Evolutionary conservation across 2,113 vertebrate genomes (phyloP), one percentile per base, ranked within the genome.

Genomic region (Archocentrus centrarchus): DNA sequence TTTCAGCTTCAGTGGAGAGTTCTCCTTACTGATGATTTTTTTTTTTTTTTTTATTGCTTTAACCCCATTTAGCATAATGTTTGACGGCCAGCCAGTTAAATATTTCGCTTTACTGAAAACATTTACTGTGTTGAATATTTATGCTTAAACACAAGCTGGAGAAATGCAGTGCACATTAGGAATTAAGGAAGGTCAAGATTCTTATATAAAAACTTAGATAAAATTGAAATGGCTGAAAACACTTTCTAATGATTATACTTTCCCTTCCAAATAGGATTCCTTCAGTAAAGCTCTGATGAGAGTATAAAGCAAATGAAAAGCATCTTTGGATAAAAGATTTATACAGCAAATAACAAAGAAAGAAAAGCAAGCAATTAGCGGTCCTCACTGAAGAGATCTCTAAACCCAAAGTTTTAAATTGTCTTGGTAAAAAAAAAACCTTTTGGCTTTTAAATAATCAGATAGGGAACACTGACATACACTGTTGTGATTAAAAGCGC

Each of bases 401-500:
- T 39, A 44, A 75, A 53, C 60, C 24, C 59, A 58, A 78, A 73
- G 64, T 32, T 32, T 18, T 82, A 81, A 24, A 77, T 30, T 82
- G 58, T 81, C 17, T 59, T 30, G n/a, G 15, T 78, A 85, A 90
- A 85, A 35, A 35, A 85, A 90, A 84, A 80, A 22, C 50, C 57
- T 57, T 70, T 77, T 84, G 18, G 61, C 32, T 73, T 53, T 75
- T 10, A 17, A 50, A 58, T 77, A 84, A 68, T 82, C 53, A 85
- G 50, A 84, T 70, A 20, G 15, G 30, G 55, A 58, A 80, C 24
- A 37, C 47, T 18, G 24, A 55, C n/a, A 13, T 8, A 47, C 53
- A 44, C 39, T 47, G 75, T 75, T 80, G 57, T 80, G 64, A 82
- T 90, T 89, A 91, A 84, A 93, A 88, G 66, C 55, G 55, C 32